Evolutionary conservation across 2,888 invertebrate species (phyloP).

Genomic region (Girardia tigrina): DNA sequence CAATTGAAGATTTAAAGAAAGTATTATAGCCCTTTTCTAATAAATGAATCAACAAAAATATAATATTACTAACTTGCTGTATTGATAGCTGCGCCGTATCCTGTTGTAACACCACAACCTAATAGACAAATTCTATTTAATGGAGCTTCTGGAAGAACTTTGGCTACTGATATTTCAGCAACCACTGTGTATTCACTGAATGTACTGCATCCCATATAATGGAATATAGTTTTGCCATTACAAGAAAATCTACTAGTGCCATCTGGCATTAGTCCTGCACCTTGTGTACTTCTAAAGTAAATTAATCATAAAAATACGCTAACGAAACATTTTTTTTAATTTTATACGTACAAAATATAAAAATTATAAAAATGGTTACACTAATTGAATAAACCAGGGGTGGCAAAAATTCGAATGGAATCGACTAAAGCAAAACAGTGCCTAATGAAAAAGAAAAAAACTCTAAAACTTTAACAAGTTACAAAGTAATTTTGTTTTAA

Average conservation of each 20-base stretch:
- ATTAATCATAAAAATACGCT: background rate
- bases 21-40: too few species aligned
- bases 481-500: too few species aligned
- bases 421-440: too few species aligned
- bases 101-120: conserved; percentile 56
- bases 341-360: too few species aligned
- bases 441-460: too few species aligned
- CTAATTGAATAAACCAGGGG: too few species aligned
- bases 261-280: conserved; percentile 50
- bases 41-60: too few species aligned
- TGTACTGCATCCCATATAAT: conserved; percentile 50
- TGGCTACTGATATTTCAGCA: conserved; percentile 69
- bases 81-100: conserved; percentile 53
- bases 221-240: conserved; percentile 48
- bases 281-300: conserved; percentile 44
- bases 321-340: too few species aligned
- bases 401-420: too few species aligned
- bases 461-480: too few species aligned
- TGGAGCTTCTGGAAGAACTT: conserved; percentile 56
- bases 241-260: conserved; percentile 50
- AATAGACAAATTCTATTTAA: conserved; percentile 49
- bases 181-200: conserved; percentile 51
- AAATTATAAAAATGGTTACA: too few species aligned
- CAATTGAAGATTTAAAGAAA: too few species aligned
- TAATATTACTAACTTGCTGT: conserved; percentile 45